Conservation (phyloP, 2,888 invertebrate species). For the Pantelozetes paolii region DNA sequence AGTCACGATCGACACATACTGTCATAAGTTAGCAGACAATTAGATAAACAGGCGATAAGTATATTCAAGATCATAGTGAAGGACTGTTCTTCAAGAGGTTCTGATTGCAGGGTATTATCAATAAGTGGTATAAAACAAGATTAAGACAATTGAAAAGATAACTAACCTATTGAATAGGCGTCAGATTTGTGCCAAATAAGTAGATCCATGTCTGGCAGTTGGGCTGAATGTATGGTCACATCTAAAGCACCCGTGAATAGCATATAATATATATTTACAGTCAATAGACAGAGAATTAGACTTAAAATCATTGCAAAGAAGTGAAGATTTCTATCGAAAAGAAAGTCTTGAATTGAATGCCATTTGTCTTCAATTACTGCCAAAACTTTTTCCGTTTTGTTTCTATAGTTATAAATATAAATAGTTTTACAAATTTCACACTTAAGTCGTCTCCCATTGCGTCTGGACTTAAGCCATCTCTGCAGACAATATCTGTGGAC, state of each 20-base stretch:
- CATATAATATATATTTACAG: slow-evolving; percentile 13
- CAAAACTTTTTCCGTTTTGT: neutral
- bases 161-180: slow-evolving; percentile 24
- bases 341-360: neutral
- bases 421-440: slow-evolving; percentile 38
- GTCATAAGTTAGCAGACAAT: no score
- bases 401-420: slow-evolving; percentile 10
- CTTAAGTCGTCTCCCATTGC: neutral
- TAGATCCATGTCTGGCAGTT: slow-evolving; percentile 36
- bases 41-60: no score
- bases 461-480: slow-evolving; percentile 20
- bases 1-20: slow-evolving; percentile 35
- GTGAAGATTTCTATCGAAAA: neutral
- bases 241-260: slow-evolving; percentile 12
- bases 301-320: slow-evolving; percentile 15
- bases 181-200: slow-evolving; percentile 37
- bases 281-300: slow-evolving; percentile 5
- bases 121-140: no score
- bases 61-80: no score
- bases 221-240: slow-evolving; percentile 35
- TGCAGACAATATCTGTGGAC: slow-evolving; percentile 33
- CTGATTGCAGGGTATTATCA: no score
- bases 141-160: no score
- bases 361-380: slow-evolving; percentile 6
- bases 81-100: no score